Evolutionary conservation across 2,797 vertebrate genomes (phyloP), one percentile per base, ranked within the genome.

Genomic region (Lutjanus argentimaculatus): DNA sequence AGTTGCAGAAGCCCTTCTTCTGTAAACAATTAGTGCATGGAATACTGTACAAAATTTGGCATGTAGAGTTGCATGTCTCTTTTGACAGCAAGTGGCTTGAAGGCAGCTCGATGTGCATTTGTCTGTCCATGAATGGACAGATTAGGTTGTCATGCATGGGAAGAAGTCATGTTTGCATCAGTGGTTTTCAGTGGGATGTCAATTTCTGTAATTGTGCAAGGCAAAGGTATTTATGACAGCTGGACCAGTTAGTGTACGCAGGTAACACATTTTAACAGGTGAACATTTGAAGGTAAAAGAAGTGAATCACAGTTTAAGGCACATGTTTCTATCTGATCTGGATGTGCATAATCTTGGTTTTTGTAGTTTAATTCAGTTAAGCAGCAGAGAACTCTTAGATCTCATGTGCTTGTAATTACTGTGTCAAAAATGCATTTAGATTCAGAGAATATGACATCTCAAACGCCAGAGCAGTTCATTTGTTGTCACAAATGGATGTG

Each of bases 51-150:
- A 42, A 72, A 61, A 48, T 77, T 48, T 58, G 66, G 51, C 45
- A 63, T 76, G 52, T 58, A 21, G 77, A 76, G 12, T 10, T 72
- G 75, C 79, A 85, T 52, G 76, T 87, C 13, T 78, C 2, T 53
- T 76, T 62, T 80, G 71, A 90, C 79, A 82, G 46, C 7, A n/a
- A 79, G 57, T 62, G 42, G 65, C 72, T 74, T 83, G 72, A 72
- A 66, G 77, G 40, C 66, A 71, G 52, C 19, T 58, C 65, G 66
- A 58, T 25, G 25, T 70, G 77, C 55, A 42, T 76, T 51, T 67
- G 69, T 82, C 49, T 55, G 16, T 76, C 70, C 68, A 48, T 51
- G 12, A 67, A 72, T 40, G 43, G 67, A 81, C 56, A 57, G 10
- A 64, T 61, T 52, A 68, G 3, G 42, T 71, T 74, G 69, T 46